A percentile compares a stretch with the other conserved stretches of the same genome.
phyloP scores from a whole-genome alignment of 2,888 invertebrate genomes.

The Furcula furcula region DNA sequence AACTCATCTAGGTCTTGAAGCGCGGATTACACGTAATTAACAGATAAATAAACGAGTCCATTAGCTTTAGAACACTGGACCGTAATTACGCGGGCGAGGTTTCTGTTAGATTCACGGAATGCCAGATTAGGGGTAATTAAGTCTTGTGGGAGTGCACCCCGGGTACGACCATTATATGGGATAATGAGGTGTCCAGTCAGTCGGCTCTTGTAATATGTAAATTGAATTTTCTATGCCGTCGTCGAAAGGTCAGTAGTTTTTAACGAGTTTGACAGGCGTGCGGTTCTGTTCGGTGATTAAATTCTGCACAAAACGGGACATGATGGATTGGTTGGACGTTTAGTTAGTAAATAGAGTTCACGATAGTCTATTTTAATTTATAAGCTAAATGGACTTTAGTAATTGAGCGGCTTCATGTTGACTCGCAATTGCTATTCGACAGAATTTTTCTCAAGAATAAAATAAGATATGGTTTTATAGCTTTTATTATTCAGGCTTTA shows the following conservation, averaged over 20 bases:
- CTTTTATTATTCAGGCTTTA: too few species aligned
- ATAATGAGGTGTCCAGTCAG: constrained; percentile 77
- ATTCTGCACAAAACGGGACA: constrained; percentile 3
- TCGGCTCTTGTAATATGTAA: constrained; percentile 69
- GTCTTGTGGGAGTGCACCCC: constrained; percentile 68
- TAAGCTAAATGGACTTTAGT: too few species aligned
- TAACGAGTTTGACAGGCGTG: constrained; percentile 26
- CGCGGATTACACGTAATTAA: constrained; percentile 50
- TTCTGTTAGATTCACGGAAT: constrained; percentile 69
- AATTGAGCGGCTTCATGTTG: too few species aligned
- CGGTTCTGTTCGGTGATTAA: constrained; percentile 6
- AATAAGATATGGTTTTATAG: too few species aligned
- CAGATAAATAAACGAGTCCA: constrained; percentile 69
- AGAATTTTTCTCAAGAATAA: too few species aligned
- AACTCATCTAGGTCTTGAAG: constrained; percentile 27
- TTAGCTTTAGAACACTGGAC: constrained; percentile 64
- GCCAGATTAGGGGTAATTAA: constrained; percentile 77
- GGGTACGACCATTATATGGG: constrained; percentile 67
- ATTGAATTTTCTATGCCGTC: constrained; percentile 67
- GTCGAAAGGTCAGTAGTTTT: constrained; percentile 46
- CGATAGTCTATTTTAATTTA: too few species aligned
- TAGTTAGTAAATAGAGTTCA: too few species aligned
- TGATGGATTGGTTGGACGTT: background rate
- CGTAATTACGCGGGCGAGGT: constrained; percentile 66
- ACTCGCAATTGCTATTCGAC: too few species aligned